These are phyloP conservation scores for Chelon labrosus DNA, from an alignment of 2,797 vertebrate species.

Conservation along the genomic window DNA sequence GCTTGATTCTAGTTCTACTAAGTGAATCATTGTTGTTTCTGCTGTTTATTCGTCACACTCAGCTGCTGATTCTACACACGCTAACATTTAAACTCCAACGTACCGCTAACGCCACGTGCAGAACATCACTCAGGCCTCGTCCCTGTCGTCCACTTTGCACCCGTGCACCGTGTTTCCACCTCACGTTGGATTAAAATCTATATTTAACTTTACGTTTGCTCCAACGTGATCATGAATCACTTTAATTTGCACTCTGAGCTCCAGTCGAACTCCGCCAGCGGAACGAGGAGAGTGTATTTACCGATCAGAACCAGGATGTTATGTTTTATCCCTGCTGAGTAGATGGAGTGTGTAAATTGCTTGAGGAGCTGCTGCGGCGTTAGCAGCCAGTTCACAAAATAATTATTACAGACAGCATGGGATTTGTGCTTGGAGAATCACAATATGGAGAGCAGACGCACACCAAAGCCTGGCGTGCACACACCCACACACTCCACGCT, in stretches of 20 bases:
- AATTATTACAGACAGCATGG: slow-evolving; percentile 78
- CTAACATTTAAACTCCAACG: no score
- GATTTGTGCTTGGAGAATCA: slow-evolving; percentile 76
- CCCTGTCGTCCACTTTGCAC: no score
- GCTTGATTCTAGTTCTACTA: neutral
- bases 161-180: neutral
- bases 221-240: neutral
- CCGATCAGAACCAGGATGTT: slow-evolving; percentile 60
- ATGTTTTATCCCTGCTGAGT: slow-evolving; percentile 66
- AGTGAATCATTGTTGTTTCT: neutral
- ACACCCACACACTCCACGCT: slow-evolving; percentile 12
- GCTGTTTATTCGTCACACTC: no score
- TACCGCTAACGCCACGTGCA: no score
- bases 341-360: slow-evolving; percentile 68
- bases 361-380: slow-evolving; percentile 65
- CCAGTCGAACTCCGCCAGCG: slow-evolving; percentile 1
- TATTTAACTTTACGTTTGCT: neutral
- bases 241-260: neutral
- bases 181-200: neutral
- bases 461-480: slow-evolving; percentile 17
- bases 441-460: slow-evolving; percentile 68
- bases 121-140: no score
- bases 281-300: slow-evolving; percentile 56
- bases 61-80: no score
- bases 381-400: slow-evolving; percentile 73